Conservation (phyloP, 2,888 invertebrate genomes). For the Erebia epiphron region DNA sequence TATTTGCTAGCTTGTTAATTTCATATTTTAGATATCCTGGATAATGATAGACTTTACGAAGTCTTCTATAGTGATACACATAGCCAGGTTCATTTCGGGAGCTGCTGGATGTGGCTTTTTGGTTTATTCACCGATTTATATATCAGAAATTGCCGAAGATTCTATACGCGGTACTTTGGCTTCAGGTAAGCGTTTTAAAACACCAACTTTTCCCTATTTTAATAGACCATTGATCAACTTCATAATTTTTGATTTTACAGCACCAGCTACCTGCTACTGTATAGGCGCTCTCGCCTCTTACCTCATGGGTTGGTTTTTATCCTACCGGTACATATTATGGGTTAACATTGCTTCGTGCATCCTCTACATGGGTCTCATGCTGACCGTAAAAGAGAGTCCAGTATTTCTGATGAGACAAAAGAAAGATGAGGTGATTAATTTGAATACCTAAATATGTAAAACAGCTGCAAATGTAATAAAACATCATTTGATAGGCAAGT, state of each 20-base stretch:
- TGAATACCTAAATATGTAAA: neutral
- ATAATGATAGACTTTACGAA: constrained; percentile 75
- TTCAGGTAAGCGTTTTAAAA: constrained; percentile 52
- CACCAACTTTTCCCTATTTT: neutral
- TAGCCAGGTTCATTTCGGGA: constrained; percentile 83
- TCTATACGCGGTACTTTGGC: constrained; percentile 68
- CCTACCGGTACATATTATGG: constrained; percentile 58
- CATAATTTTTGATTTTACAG: constrained; percentile 41
- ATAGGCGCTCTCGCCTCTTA: constrained; percentile 61
- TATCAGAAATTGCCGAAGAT: constrained; percentile 84
- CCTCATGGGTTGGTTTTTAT: constrained; percentile 62
- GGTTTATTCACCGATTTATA: constrained; percentile 83
- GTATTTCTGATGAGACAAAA: constrained; percentile 63
- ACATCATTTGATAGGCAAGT: neutral
- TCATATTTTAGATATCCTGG: constrained; percentile 79
- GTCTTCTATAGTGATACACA: constrained; percentile 67
- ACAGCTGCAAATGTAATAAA: too few relatives aligned
- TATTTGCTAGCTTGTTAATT: neutral
- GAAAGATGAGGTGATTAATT: constrained; percentile 60
- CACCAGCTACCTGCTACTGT: constrained; percentile 52
- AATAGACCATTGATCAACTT: neutral
- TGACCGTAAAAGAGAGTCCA: constrained; percentile 66
- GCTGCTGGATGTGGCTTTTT: constrained; percentile 76
- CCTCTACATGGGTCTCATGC: constrained; percentile 48
- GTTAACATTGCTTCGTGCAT: constrained; percentile 55